phyloP scores from a whole-genome alignment of 2,797 vertebrate species.

The Leptoclinus maculatus region DNA sequence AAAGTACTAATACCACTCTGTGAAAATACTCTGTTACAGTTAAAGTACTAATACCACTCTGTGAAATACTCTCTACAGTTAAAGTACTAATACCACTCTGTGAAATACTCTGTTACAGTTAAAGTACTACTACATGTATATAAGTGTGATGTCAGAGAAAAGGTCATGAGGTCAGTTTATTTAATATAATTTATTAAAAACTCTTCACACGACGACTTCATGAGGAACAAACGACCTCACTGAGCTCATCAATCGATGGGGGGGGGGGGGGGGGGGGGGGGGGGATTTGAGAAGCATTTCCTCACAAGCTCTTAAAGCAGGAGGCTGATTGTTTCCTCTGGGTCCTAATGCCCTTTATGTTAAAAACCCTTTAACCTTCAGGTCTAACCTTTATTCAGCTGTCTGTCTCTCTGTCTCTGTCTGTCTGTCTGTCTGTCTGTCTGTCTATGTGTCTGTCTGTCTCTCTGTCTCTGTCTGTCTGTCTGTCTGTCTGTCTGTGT shows the following conservation, averaged over 20 bases:
- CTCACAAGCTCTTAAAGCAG: conserved; percentile 34
- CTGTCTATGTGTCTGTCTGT: background rate
- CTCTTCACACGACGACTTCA: background rate
- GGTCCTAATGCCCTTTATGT: conserved; percentile 31
- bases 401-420: background rate
- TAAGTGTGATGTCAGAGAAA: background rate
- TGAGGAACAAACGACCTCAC: conserved; percentile 2
- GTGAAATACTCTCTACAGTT: too few species aligned
- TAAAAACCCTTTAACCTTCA: background rate
- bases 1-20: too few species aligned
- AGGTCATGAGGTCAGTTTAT: background rate
- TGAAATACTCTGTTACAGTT: too few species aligned
- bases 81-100: too few species aligned
- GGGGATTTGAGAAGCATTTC: conserved; percentile 62
- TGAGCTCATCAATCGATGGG: conserved; percentile 20
- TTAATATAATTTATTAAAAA: background rate
- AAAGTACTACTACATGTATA: too few species aligned
- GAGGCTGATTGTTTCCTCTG: conserved; percentile 24
- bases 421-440: background rate
- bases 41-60: too few species aligned
- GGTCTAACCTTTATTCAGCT: background rate
- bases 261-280: conserved; percentile 3
- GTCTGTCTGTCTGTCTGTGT: too few species aligned
- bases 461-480: background rate
- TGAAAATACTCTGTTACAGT: too few species aligned